A percentile compares a stretch with the other conserved stretches of the same genome.
phyloP scores from a whole-genome alignment of 2,888 invertebrate genomes.

The Cerastis leucographa region DNA sequence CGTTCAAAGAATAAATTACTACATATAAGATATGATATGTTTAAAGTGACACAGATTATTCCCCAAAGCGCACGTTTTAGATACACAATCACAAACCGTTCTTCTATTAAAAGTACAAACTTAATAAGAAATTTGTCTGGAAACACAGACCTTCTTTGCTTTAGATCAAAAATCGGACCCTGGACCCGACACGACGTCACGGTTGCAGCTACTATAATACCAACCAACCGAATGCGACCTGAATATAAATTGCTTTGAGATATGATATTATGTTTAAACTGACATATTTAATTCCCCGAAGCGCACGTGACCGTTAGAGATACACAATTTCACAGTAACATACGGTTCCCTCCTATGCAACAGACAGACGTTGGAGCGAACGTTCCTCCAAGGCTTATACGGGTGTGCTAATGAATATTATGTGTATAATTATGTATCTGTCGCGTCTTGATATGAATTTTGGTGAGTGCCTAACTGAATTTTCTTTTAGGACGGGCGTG shows the following conservation, averaged over 20 bases:
- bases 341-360: slow-evolving; percentile 8
- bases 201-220: neutral
- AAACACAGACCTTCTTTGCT: too few relatives aligned
- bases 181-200: neutral
- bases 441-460: slow-evolving; percentile 32
- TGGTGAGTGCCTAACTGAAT: slow-evolving; percentile 30
- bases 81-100: neutral
- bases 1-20: neutral
- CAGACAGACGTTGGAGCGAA: slow-evolving; percentile 22
- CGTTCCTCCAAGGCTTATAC: slow-evolving; percentile 20
- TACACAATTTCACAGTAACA: slow-evolving; percentile 5
- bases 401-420: slow-evolving; percentile 58
- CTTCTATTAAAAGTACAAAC: slow-evolving; percentile 20
- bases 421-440: slow-evolving; percentile 46
- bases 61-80: slow-evolving; percentile 15
- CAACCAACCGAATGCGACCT: slow-evolving; percentile 1
- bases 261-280: slow-evolving; percentile 43
- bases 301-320: slow-evolving; percentile 24
- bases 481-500: slow-evolving; percentile 21
- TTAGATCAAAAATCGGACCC: neutral
- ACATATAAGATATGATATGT: slow-evolving; percentile 29
- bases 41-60: slow-evolving; percentile 39
- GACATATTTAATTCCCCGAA: slow-evolving; percentile 47
- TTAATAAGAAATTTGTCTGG: neutral
- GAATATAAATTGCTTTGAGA: slow-evolving; percentile 47